These are phyloP conservation scores for Choloepus didactylus DNA, from an alignment of 2,797 vertebrate genomes.

Conservation along the genomic window DNA sequence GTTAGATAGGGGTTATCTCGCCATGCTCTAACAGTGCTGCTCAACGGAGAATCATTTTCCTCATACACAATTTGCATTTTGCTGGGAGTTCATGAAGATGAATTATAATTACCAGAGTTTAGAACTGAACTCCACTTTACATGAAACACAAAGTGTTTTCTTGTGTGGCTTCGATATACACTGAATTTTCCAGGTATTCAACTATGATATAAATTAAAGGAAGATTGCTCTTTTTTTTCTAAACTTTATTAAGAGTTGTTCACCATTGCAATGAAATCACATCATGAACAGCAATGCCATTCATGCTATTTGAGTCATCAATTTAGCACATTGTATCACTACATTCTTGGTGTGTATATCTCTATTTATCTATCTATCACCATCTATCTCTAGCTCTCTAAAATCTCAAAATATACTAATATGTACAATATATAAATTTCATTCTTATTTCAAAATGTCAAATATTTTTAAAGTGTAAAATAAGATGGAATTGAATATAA, in stretches of 20 bases:
- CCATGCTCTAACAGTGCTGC: not conserved
- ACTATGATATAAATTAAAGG: not conserved
- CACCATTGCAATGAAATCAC: not conserved
- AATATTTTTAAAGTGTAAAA: constrained; percentile 39
- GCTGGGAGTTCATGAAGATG: not conserved
- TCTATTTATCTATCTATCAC: not conserved
- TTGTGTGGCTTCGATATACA: constrained; percentile 5
- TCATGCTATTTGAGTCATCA: constrained; percentile 32
- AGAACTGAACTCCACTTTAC: not conserved
- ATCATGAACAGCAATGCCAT: not conserved
- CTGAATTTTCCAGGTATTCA: constrained; percentile 48
- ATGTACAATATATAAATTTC: not conserved
- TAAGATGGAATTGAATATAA: not conserved
- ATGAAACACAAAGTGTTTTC: constrained; percentile 14
- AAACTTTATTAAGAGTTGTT: constrained; percentile 13
- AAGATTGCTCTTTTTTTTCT: not conserved
- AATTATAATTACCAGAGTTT: constrained; percentile 29
- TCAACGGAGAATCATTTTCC: not conserved
- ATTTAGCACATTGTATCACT: not conserved
- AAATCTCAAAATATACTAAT: constrained; percentile 7
- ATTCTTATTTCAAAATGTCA: not conserved
- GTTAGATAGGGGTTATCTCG: not conserved
- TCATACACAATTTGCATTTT: constrained; percentile 5
- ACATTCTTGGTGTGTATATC: not conserved
- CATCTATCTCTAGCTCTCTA: not conserved